Percentiles rank a stretch among this genome's conserved stretches.
These are phyloP conservation scores for Enteromius treurensis DNA, from an alignment of 2,797 vertebrate species.

Conservation along the genomic window DNA sequence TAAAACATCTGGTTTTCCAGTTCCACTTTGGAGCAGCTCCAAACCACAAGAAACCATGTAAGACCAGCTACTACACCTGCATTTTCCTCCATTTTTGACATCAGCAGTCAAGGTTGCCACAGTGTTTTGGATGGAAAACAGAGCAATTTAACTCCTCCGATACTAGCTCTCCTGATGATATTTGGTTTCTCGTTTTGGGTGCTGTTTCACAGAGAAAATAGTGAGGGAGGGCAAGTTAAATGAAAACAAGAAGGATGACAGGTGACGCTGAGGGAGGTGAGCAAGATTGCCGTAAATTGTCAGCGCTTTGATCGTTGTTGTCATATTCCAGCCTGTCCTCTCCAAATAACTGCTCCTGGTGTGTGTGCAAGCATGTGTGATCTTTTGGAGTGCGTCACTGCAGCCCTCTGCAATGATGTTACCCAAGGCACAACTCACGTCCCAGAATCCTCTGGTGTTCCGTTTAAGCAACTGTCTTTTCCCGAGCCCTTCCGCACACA, in stretches of 20 bases:
- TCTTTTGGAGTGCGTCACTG: slow-evolving; percentile 49
- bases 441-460: slow-evolving; percentile 49
- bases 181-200: slow-evolving; percentile 16
- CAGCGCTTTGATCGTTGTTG: slow-evolving; percentile 41
- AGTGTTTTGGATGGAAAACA: background rate
- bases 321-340: slow-evolving; percentile 34
- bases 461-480: slow-evolving; percentile 37
- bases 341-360: slow-evolving; percentile 39
- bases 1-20: background rate
- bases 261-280: slow-evolving; percentile 10
- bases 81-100: background rate
- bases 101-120: background rate
- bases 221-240: background rate
- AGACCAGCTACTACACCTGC: background rate
- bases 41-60: slow-evolving; percentile 3
- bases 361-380: slow-evolving; percentile 20
- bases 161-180: background rate
- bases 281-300: slow-evolving; percentile 29
- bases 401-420: slow-evolving; percentile 48
- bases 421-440: slow-evolving; percentile 42
- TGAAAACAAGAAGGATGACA: slow-evolving; percentile 9
- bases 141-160: background rate
- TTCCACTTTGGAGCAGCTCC: background rate
- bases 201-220: slow-evolving; percentile 1
- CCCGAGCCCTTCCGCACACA: slow-evolving; percentile 16